Percentiles rank a stretch among this genome's conserved stretches.
phyloP scores from a whole-genome alignment of 1,140 invertebrate species.

The Alviniconcha marisindica region DNA sequence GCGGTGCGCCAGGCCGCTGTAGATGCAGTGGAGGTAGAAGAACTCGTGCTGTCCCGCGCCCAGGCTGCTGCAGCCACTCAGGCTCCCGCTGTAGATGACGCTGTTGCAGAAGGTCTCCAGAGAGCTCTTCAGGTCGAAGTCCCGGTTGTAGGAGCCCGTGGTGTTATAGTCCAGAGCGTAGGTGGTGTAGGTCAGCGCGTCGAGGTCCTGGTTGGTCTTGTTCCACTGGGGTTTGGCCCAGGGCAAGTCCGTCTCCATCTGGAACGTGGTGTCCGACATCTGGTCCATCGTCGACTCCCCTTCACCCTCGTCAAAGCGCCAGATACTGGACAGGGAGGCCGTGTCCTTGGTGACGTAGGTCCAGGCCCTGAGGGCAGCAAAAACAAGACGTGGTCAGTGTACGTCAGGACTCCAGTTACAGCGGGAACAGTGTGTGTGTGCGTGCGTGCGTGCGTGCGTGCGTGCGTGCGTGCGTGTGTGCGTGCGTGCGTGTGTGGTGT shows the following conservation, averaged over 20 bases:
- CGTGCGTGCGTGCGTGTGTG: too few species aligned
- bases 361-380: background rate
- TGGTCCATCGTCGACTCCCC: background rate
- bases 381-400: too few species aligned
- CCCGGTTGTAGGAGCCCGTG: background rate
- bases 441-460: too few species aligned
- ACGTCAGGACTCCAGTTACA: too few species aligned
- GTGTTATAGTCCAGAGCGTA: background rate
- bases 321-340: background rate
- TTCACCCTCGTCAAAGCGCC: constrained; percentile 1
- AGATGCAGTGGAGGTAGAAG: constrained; percentile 13
- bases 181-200: background rate
- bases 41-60: background rate
- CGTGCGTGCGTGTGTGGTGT: too few species aligned
- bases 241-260: background rate
- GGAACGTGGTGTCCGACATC: background rate
- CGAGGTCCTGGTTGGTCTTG: background rate
- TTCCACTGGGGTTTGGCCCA: constrained; percentile 2
- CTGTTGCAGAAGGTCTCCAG: background rate
- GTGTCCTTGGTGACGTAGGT: constrained; percentile 9
- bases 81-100: background rate
- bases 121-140: background rate
- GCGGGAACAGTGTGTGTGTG: too few species aligned
- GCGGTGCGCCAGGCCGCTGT: background rate
- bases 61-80: background rate